Percentiles rank a stretch among this genome's conserved stretches.
Conservation (phyloP, 2,113 vertebrate genomes). For the Seriola rivoliana region DNA sequence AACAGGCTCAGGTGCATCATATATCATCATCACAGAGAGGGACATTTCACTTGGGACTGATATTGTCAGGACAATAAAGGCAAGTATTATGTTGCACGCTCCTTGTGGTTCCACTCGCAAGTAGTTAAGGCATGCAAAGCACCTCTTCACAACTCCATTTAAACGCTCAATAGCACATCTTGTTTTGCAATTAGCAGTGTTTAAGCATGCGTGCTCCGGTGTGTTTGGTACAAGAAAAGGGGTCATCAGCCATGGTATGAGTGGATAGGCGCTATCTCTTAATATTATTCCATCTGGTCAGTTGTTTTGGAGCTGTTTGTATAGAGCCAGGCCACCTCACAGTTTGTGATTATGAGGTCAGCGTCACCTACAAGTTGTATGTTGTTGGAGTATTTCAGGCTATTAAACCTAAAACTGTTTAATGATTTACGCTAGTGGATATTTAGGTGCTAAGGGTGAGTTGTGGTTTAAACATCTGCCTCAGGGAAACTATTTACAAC, state of each 20-base stretch:
- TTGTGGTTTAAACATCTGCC: no score
- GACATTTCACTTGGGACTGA: neutral
- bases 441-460: no score
- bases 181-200: neutral
- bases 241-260: conserved; percentile 8
- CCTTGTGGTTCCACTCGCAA: neutral
- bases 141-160: neutral
- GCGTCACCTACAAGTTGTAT: no score
- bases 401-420: no score
- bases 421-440: no score
- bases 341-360: no score
- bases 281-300: neutral
- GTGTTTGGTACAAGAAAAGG: neutral
- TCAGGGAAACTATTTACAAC: no score
- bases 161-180: neutral
- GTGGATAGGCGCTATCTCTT: neutral
- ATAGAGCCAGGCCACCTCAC: no score
- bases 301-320: no score
- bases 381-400: no score
- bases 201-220: neutral
- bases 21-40: no score
- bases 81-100: neutral
- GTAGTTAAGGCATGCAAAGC: neutral
- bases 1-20: neutral
- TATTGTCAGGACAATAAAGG: neutral